These are phyloP conservation scores for Lepidocyrtinus sp. DNA, from an alignment of 2,888 invertebrate genomes.

Conservation along the genomic window DNA sequence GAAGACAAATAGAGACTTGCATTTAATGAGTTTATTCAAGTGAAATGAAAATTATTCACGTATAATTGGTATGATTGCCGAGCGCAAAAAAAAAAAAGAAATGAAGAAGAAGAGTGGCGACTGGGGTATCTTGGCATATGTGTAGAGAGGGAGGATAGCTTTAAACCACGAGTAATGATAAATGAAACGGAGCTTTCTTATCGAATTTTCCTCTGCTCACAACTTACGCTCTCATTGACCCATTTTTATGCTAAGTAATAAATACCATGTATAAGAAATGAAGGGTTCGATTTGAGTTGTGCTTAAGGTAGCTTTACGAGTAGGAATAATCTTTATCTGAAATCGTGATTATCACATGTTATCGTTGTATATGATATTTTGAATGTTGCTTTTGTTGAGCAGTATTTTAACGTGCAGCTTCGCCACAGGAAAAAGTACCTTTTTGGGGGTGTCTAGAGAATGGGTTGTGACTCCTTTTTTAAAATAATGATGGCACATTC, in stretches of 20 bases:
- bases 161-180: slow-evolving; percentile 21
- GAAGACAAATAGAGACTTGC: slow-evolving; percentile 14
- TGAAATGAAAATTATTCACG: slow-evolving; percentile 15
- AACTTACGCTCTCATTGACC: slow-evolving; percentile 48
- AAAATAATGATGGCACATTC: no score
- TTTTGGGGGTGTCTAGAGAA: not conserved
- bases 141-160: slow-evolving; percentile 3
- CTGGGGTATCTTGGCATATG: not conserved
- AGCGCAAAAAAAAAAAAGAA: not conserved
- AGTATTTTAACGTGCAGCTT: slow-evolving; percentile 4
- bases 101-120: slow-evolving; percentile 20
- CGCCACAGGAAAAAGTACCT: not conserved
- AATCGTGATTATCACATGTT: not conserved
- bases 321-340: not conserved
- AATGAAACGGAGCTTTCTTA: slow-evolving; percentile 52
- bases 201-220: slow-evolving; percentile 46
- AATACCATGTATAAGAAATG: not conserved
- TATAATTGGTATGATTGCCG: slow-evolving; percentile 8
- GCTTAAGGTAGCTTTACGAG: not conserved
- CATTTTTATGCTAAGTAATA: slow-evolving; percentile 28
- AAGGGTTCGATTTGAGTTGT: not conserved
- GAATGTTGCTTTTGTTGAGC: not conserved
- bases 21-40: slow-evolving; percentile 15
- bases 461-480: no score
- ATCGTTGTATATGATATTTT: not conserved